Percentiles rank a stretch among this genome's conserved stretches.
Conservation (phyloP, 2,888 invertebrate genomes). For the Drosophila colorata region DNA sequence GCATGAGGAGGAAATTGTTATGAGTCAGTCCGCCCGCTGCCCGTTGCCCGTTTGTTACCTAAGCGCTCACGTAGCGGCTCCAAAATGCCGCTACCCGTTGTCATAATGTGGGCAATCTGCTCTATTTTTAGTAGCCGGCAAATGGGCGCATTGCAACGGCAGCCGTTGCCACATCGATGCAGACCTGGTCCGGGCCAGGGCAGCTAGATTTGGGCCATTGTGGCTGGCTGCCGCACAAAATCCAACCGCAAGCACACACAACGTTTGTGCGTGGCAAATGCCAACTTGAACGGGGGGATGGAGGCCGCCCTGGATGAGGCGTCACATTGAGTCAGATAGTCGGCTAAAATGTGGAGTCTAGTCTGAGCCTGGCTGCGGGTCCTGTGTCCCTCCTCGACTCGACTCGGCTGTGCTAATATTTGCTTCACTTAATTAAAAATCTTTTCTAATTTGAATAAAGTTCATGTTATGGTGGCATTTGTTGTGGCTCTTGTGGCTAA, state of each 20-base stretch:
- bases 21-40: constrained; percentile 45
- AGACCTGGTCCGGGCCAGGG: constrained; percentile 15
- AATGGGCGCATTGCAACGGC: constrained; percentile 35
- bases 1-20: constrained; percentile 61
- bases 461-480: constrained; percentile 62
- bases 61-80: constrained; percentile 36
- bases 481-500: constrained; percentile 42
- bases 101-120: constrained; percentile 78
- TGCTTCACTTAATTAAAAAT: constrained; percentile 82
- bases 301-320: not conserved
- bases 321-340: constrained; percentile 8
- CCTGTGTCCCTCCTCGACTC: constrained; percentile 20
- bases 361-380: too few relatives aligned
- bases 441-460: constrained; percentile 79
- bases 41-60: constrained; percentile 29
- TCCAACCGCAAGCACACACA: constrained; percentile 39
- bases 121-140: constrained; percentile 70
- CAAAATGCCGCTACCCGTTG: constrained; percentile 47
- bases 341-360: not conserved
- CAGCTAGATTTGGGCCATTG: constrained; percentile 50
- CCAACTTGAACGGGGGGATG: not conserved
- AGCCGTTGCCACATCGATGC: constrained; percentile 49
- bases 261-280: constrained; percentile 18
- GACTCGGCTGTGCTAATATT: constrained; percentile 75
- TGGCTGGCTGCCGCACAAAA: constrained; percentile 22